Percentiles rank a stretch among this genome's conserved stretches.
Conservation (phyloP, 2,888 invertebrate genomes). For the Salpingus planirostris region DNA sequence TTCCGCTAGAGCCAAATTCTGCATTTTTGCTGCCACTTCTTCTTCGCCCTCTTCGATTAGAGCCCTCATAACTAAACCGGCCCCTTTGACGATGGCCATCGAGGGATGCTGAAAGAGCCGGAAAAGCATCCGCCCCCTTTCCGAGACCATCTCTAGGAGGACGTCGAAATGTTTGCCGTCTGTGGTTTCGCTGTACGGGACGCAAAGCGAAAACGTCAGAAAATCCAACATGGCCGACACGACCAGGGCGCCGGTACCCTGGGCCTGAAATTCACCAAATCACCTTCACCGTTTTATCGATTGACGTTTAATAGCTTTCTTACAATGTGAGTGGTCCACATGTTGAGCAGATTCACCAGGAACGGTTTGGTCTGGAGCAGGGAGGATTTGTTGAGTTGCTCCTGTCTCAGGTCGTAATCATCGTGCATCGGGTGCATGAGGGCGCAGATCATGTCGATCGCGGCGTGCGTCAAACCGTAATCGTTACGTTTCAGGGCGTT, state of each 20-base stretch:
- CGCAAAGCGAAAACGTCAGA: constrained; percentile 93
- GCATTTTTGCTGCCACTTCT: constrained; percentile 90
- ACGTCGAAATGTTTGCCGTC: constrained; percentile 93
- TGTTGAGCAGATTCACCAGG: constrained; percentile 84
- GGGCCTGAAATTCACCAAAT: constrained; percentile 69
- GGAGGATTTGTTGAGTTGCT: constrained; percentile 96
- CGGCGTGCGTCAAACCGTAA: constrained; percentile 88
- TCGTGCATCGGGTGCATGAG: constrained; percentile 98
- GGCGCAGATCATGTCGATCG: constrained; percentile 94
- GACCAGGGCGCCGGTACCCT: constrained; percentile 90
- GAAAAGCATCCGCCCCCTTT: constrained; percentile 82
- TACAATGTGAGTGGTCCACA: constrained; percentile 93
- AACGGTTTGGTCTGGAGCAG: constrained; percentile 86
- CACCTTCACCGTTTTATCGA: too few species aligned
- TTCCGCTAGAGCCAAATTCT: constrained; percentile 89
- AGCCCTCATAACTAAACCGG: constrained; percentile 93
- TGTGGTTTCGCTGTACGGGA: constrained; percentile 98
- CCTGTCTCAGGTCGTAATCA: constrained; percentile 92
- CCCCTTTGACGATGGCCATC: constrained; percentile 96
- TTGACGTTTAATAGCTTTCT: too few species aligned
- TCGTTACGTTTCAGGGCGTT: constrained; percentile 80
- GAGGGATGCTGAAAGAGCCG: constrained; percentile 95
- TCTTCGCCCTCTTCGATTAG: constrained; percentile 94
- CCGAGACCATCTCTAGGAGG: constrained; percentile 87
- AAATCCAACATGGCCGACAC: constrained; percentile 98